Evolutionary conservation across 2,113 vertebrate genomes (phyloP), one percentile per base, ranked within the genome.

Genomic region (Ovibos moschatus): DNA sequence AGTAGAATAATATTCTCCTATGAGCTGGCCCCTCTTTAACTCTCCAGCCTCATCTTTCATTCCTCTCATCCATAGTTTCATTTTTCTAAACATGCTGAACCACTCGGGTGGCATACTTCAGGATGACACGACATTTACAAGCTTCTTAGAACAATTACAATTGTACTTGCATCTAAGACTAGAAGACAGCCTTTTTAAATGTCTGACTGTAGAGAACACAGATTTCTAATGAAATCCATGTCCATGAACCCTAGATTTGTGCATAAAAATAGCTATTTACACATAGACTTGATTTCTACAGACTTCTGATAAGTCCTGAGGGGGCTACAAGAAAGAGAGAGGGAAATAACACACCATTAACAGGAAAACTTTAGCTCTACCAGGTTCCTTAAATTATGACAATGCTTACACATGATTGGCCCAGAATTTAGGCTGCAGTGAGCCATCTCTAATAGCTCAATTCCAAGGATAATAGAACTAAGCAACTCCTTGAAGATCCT

Each of bases 391-490:
- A 97, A 97, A 95, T 97, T 96, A 97, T 97, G 89, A 78, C 83
- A 96, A 87, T 2, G 13, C 87, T 97, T 94, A 93, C 57, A 95
- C 71, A 76, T 92, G 97, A 97, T 97, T 97, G 95, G 96, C 71
- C 89, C 91, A 97, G 95, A 96, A 96, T 95, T 97, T 96, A 97
- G 83, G 60, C 96, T 94, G 91, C 86, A 95, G 47, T 94, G 96
- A 97, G 98, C 93, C 96, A 97, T 98, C 94, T 89, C 97, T 97
- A 98, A 97, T 97, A 96, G 96, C 96, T 97, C 89, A 97, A 93
- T 97, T 97, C 96, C 97, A 97, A 97, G 93, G 93, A 74, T 97
- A 97, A 97, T 67, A 97, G 96, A 97, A 92, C 93, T 89, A 84
- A 93, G 74, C 67, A 96, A 93, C 79, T 94, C 82, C 95, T 95